Evolutionary conservation across 37 sponge, comb jelly and placozoan species (phyloP).

Genomic region (Tethya wilhelma): DNA sequence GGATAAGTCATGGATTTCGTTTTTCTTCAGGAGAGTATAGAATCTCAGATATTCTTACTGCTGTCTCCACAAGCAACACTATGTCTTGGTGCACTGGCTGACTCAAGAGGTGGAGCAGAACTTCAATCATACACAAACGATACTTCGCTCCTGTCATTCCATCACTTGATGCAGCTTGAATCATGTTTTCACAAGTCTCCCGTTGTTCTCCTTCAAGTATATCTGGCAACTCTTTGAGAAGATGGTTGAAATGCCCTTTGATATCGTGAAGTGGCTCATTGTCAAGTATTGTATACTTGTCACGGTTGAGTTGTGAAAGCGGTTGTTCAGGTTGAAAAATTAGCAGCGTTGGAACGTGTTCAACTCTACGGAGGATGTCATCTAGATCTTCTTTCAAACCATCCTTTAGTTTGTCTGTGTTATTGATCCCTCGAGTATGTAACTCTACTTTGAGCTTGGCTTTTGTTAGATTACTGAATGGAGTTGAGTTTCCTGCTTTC

Average conservation of each 20-base stretch:
- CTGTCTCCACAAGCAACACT: background rate
- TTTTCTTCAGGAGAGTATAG: background rate
- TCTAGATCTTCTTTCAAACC: background rate
- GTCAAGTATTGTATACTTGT: slow-evolving; percentile 7
- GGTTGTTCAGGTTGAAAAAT: background rate
- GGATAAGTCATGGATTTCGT: slow-evolving; percentile 4
- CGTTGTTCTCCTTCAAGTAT: background rate
- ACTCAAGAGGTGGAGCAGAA: background rate
- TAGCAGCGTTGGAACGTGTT: background rate
- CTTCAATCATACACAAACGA: background rate
- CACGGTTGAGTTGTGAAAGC: background rate
- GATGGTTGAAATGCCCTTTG: background rate
- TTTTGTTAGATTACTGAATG: background rate
- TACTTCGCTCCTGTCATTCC: background rate
- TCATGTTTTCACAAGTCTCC: background rate
- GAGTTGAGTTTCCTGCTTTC: background rate
- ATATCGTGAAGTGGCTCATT: slow-evolving; percentile 3
- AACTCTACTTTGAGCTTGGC: background rate
- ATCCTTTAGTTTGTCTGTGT: background rate
- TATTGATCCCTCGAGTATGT: background rate
- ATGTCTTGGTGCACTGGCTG: background rate
- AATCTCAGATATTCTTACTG: background rate
- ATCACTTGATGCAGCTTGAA: background rate
- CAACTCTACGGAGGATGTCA: background rate
- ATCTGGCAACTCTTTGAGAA: background rate